Evolutionary conservation across 1,140 invertebrate genomes (phyloP).

Genomic region (Meloidogyne floridensis): DNA sequence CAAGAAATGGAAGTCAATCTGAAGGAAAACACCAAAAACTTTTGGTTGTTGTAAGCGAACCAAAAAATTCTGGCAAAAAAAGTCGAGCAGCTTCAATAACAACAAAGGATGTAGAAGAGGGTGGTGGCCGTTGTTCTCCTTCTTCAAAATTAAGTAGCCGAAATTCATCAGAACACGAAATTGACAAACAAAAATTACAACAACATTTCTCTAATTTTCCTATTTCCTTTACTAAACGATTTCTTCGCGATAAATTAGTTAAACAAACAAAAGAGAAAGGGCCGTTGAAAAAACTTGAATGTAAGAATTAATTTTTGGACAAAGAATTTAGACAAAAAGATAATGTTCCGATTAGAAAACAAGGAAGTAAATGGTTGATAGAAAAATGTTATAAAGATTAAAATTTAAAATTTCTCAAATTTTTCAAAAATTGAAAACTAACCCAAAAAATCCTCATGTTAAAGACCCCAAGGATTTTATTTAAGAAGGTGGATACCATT

Average conservation of each 20-base stretch:
- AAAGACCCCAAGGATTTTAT: too few species aligned
- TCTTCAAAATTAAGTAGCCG: conserved; percentile 1
- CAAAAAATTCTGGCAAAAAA: conserved; percentile 6
- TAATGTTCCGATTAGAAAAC: too few species aligned
- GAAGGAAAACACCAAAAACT: conserved; percentile 19
- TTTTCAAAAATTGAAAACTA: too few species aligned
- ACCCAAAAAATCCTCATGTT: too few species aligned
- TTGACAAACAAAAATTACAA: conserved; percentile 4
- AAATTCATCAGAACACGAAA: background rate
- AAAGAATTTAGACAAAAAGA: too few species aligned
- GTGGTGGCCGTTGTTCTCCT: background rate
- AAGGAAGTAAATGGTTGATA: too few species aligned
- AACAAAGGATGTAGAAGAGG: background rate
- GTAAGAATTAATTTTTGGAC: background rate
- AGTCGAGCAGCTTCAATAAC: background rate
- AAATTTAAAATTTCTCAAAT: too few species aligned
- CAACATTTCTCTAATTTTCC: conserved; percentile 1
- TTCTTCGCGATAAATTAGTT: background rate
- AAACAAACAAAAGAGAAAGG: conserved; percentile 1
- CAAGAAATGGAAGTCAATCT: conserved; percentile 26
- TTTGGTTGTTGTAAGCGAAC: background rate
- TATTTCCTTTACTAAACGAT: background rate
- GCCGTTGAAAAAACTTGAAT: background rate
- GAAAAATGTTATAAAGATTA: too few species aligned
- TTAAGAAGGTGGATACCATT: too few species aligned